Base-by-base conservation (phyloP, 2,888 invertebrate genomes). In the Dastarcus helophoroides region DNA sequence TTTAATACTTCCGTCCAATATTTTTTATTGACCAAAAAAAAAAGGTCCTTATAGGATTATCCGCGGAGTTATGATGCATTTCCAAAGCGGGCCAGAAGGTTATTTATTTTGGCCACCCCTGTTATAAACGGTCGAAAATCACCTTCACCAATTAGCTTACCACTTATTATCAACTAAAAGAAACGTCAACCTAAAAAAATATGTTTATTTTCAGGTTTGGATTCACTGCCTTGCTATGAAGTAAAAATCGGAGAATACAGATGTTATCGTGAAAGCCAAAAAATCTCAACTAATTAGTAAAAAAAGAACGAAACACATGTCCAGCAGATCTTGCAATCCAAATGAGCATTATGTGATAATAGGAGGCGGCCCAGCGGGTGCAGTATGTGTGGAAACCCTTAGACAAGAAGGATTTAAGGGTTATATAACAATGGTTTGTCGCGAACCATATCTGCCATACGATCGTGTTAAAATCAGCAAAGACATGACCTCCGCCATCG, bases 391-490 rank as follows among this genome's bases (percentile, higher is more conserved):
- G 0, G 93, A 95, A 62, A 81, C 82, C 0, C 65, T 95, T n/a
- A 74, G 94, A 17, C 86, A 90, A 61, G 84, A 90, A 60, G 84
- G 11, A 5, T 28, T 23, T 21, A 28, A 6, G 5, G 24, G 24
- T 5, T 8, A 5, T 23, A 73, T 97, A 31, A 67, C 85, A 3
- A 59, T 97, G 51, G 65, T 94, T 14, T 77, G 82, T 35, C 79
- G 76, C 48, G 97, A 97, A 56, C 63, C 71, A 3, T 68, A 69
- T 47, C 60, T 85, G 8, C 95, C 95, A 0, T 97, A 97, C 57
- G 95, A 97, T 57, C 74, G 95, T 46, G 76, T 91, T 17, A 91
- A 91, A 60, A 68, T 94, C 3, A 89, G 88, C 46, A 97, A 97
- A 65, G 65, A 73, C 1, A 71, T 88, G 54, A 72, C 76, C 37